A percentile compares a stretch with the other conserved stretches of the same genome.
These are phyloP conservation scores for Chrysodeixis includens DNA, from an alignment of 2,888 invertebrate species.

Conservation along the genomic window DNA sequence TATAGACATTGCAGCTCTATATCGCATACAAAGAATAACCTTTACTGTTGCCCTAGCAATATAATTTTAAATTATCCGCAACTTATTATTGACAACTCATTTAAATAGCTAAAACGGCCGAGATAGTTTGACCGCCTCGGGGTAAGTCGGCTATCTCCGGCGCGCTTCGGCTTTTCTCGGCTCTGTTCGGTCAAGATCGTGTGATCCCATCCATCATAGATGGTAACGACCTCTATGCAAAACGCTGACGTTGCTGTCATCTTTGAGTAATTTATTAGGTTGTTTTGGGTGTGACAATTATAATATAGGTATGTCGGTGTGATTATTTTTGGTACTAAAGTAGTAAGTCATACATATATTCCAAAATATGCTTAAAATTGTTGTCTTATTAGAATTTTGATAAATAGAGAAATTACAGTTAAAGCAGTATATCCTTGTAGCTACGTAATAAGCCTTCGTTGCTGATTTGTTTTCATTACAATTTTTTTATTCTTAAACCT, in stretches of 20 bases:
- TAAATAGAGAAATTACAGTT: no score
- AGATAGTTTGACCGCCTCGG: constrained; percentile 62
- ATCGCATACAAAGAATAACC: no score
- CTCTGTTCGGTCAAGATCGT: constrained; percentile 70
- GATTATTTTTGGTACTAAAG: no score
- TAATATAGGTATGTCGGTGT: constrained; percentile 24
- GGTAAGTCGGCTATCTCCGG: constrained; percentile 63
- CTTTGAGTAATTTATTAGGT: constrained; percentile 62
- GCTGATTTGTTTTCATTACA: no score
- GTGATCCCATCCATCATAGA: constrained; percentile 82
- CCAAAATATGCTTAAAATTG: no score
- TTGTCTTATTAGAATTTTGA: no score
- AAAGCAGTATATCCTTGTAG: no score
- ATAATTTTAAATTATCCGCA: constrained; percentile 67
- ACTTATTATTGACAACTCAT: constrained; percentile 81
- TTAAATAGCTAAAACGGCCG: constrained; percentile 76
- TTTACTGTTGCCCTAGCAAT: constrained; percentile 41
- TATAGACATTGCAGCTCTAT: no score
- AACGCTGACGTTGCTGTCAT: constrained; percentile 77
- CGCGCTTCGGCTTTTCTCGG: constrained; percentile 65
- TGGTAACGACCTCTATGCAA: constrained; percentile 84
- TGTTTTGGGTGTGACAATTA: constrained; percentile 50
- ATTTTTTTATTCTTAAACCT: no score
- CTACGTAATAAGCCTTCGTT: no score
- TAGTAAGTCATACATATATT: no score